These are phyloP conservation scores for Catostylus mosaicus DNA, from an alignment of 30 jellyfish, hydroid and myxozoan genomes.

Conservation along the genomic window DNA sequence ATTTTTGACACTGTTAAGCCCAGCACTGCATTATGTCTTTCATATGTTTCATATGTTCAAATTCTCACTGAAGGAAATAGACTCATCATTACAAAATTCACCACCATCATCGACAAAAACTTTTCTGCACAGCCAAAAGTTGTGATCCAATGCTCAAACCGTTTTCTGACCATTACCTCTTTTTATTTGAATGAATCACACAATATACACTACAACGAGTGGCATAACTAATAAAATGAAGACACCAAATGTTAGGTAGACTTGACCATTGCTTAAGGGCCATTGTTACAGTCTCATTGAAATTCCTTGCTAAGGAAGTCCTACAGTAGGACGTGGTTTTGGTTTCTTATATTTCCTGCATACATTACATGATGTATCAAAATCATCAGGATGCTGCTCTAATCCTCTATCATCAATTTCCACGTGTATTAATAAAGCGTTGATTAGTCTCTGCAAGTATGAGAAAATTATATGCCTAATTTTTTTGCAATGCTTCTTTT, in stretches of 20 bases:
- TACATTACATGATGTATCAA: slow-evolving; percentile 11
- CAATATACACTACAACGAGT: slow-evolving; percentile 35
- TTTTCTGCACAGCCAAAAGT: slow-evolving; percentile 8
- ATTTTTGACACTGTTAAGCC: slow-evolving; percentile 29
- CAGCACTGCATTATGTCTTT: slow-evolving; percentile 35
- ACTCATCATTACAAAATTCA: slow-evolving; percentile 26
- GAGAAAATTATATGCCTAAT: too few species aligned
- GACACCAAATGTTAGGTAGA: slow-evolving; percentile 16
- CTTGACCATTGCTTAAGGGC: slow-evolving; percentile 35
- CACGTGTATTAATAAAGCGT: too few species aligned
- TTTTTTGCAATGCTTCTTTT: too few species aligned
- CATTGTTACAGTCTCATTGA: slow-evolving; percentile 66
- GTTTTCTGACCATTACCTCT: slow-evolving; percentile 24
- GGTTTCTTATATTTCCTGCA: slow-evolving; percentile 34
- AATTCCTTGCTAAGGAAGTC: slow-evolving; percentile 52
- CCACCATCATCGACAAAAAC: slow-evolving; percentile 36
- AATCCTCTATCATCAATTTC: too few species aligned
- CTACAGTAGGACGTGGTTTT: slow-evolving; percentile 34
- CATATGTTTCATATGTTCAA: slow-evolving; percentile 5
- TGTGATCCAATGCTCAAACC: slow-evolving; percentile 10
- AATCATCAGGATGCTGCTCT: not conserved
- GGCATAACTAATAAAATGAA: slow-evolving; percentile 17
- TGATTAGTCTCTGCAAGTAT: too few species aligned
- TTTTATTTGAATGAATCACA: slow-evolving; percentile 20
- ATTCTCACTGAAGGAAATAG: slow-evolving; percentile 14